Evolutionary conservation across 1,140 invertebrate genomes (phyloP).

Genomic region (Drosophila lacteicornis): DNA sequence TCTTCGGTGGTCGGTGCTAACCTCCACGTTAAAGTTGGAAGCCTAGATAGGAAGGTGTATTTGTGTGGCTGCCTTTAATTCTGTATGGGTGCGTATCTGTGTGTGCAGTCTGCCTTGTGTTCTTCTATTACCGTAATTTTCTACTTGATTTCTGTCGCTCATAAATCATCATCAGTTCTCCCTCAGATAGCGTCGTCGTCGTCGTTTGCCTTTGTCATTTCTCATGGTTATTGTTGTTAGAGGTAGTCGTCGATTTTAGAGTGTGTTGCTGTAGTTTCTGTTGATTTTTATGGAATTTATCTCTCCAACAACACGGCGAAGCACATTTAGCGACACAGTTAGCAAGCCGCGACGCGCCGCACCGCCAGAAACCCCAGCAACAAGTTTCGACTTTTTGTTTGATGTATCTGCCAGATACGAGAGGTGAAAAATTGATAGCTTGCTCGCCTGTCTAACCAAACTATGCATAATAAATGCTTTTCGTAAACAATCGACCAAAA

Average conservation of each 20-base stretch:
- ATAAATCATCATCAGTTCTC: slow-evolving; percentile 83
- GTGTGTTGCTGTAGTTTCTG: slow-evolving; percentile 38
- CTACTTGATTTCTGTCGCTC: slow-evolving; percentile 84
- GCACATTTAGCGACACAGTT: slow-evolving; percentile 79
- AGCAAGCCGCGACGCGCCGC: slow-evolving; percentile 49
- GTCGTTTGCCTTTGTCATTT: slow-evolving; percentile 51
- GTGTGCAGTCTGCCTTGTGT: slow-evolving; percentile 44
- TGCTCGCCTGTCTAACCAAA: slow-evolving; percentile 71
- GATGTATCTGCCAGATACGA: slow-evolving; percentile 78
- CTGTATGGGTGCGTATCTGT: neutral
- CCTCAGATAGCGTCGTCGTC: slow-evolving; percentile 68
- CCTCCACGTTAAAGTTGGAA: slow-evolving; percentile 21
- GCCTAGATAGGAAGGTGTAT: slow-evolving; percentile 35
- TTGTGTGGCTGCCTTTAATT: slow-evolving; percentile 6
- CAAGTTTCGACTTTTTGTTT: slow-evolving; percentile 62
- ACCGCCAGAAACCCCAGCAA: slow-evolving; percentile 23
- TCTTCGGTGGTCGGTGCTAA: slow-evolving; percentile 5
- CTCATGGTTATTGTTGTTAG: slow-evolving; percentile 52
- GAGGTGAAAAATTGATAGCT: slow-evolving; percentile 79
- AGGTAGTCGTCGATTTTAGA: slow-evolving; percentile 70
- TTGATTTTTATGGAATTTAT: slow-evolving; percentile 74
- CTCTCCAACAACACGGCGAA: slow-evolving; percentile 39
- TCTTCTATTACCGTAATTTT: slow-evolving; percentile 82
- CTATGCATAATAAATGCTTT: slow-evolving; percentile 80
- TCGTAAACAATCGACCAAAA: slow-evolving; percentile 67